A percentile compares a stretch with the other conserved stretches of the same genome.
These are phyloP conservation scores for Rhincodon typus DNA, from an alignment of 2,797 vertebrate genomes.

Conservation along the genomic window DNA sequence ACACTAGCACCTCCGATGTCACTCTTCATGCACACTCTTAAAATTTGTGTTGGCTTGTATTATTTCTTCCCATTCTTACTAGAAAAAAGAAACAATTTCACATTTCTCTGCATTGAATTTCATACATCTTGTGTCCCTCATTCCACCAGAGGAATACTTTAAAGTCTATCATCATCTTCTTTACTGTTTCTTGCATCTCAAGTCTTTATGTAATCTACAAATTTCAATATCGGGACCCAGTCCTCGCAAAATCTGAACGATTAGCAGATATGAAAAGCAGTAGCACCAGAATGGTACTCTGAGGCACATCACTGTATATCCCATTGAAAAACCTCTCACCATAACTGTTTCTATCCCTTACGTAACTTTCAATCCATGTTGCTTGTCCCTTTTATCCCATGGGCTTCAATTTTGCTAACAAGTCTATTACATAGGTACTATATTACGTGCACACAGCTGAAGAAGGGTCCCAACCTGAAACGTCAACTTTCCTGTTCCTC, in stretches of 20 bases:
- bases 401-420: neutral
- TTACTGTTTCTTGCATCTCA: neutral
- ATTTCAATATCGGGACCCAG: neutral
- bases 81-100: neutral
- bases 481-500: too few relatives aligned
- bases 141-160: neutral
- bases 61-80: neutral
- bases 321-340: neutral
- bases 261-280: neutral
- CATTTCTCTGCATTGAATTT: neutral
- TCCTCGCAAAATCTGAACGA: neutral
- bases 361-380: neutral
- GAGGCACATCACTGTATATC: neutral
- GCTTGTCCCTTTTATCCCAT: too few relatives aligned
- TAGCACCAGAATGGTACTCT: neutral
- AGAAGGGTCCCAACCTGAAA: too few relatives aligned
- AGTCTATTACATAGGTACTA: neutral
- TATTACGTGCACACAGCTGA: neutral
- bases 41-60: neutral
- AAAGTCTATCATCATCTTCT: neutral
- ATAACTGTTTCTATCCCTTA: neutral
- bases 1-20: neutral
- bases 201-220: neutral
- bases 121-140: neutral
- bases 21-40: neutral